Conservation (phyloP, 2,888 invertebrate species). For the Hyposoter didymator region DNA sequence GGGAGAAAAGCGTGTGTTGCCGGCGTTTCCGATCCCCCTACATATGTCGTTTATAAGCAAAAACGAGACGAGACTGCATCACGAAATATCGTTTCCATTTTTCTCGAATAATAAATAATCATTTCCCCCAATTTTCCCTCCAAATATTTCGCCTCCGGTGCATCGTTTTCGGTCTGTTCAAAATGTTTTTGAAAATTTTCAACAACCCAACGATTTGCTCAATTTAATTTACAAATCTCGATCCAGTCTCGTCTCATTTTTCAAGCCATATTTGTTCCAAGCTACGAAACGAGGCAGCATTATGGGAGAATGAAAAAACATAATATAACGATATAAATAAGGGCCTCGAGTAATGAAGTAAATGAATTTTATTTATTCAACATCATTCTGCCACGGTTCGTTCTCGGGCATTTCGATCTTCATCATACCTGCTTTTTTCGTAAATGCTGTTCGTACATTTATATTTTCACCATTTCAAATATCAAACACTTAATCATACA, state of each 20-base stretch:
- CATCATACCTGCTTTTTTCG: slow-evolving; percentile 62
- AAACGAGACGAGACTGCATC: slow-evolving; percentile 53
- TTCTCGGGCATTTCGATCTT: slow-evolving; percentile 33
- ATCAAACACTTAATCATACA: slow-evolving; percentile 18
- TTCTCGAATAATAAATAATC: slow-evolving; percentile 4
- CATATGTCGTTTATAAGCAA: slow-evolving; percentile 54
- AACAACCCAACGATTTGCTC: neutral
- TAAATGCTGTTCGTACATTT: slow-evolving; percentile 60
- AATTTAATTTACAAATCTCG: neutral
- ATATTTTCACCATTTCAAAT: slow-evolving; percentile 61
- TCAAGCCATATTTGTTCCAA: neutral
- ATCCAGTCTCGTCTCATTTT: slow-evolving; percentile 41
- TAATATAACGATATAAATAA: neutral
- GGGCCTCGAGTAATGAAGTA: neutral
- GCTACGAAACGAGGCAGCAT: slow-evolving; percentile 1
- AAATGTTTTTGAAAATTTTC: neutral
- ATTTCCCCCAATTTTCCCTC: neutral
- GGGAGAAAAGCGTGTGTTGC: slow-evolving; percentile 62
- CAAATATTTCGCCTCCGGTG: neutral
- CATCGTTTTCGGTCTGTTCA: neutral
- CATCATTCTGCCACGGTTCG: neutral
- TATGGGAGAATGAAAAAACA: neutral
- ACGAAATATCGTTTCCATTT: neutral
- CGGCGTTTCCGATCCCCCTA: slow-evolving; percentile 59
- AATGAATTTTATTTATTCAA: neutral